These are phyloP conservation scores for Diarsia dahlii DNA, from an alignment of 2,888 invertebrate species.

Conservation along the genomic window DNA sequence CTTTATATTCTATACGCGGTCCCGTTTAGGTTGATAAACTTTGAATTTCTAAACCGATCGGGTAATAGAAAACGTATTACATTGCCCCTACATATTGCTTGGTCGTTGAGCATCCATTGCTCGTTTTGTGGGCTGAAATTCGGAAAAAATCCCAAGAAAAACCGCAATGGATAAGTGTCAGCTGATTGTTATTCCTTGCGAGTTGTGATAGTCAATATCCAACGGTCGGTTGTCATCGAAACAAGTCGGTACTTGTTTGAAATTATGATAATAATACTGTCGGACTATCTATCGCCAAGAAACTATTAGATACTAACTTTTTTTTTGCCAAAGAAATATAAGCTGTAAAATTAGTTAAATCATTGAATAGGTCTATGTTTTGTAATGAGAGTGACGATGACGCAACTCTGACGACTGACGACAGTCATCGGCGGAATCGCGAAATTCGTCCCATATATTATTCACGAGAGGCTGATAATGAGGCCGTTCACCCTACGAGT, in stretches of 20 bases:
- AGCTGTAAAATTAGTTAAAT: not conserved
- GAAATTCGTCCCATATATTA: constrained; percentile 88
- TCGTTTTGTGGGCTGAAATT: not conserved
- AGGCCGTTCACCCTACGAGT: constrained; percentile 82
- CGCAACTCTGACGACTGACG: constrained; percentile 69
- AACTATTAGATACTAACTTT: constrained; percentile 5
- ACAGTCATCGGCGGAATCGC: constrained; percentile 79
- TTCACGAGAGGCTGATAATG: constrained; percentile 85
- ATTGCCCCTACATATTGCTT: constrained; percentile 40
- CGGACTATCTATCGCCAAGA: constrained; percentile 9
- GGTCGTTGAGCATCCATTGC: constrained; percentile 17
- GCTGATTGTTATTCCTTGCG: constrained; percentile 46
- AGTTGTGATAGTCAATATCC: constrained; percentile 47
- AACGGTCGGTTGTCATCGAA: constrained; percentile 36
- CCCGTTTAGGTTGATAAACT: constrained; percentile 60
- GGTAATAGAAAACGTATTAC: constrained; percentile 57
- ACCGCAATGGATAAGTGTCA: constrained; percentile 25
- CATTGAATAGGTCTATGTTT: constrained; percentile 32
- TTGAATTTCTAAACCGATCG: constrained; percentile 58
- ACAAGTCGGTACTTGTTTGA: constrained; percentile 53
- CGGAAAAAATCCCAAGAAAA: not conserved
- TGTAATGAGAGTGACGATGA: constrained; percentile 49
- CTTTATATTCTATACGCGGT: constrained; percentile 56
- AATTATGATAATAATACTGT: constrained; percentile 30
- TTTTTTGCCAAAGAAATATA: not conserved